These are phyloP conservation scores for Astyanax mexicanus DNA, from an alignment of 2,797 vertebrate genomes.

Conservation along the genomic window DNA sequence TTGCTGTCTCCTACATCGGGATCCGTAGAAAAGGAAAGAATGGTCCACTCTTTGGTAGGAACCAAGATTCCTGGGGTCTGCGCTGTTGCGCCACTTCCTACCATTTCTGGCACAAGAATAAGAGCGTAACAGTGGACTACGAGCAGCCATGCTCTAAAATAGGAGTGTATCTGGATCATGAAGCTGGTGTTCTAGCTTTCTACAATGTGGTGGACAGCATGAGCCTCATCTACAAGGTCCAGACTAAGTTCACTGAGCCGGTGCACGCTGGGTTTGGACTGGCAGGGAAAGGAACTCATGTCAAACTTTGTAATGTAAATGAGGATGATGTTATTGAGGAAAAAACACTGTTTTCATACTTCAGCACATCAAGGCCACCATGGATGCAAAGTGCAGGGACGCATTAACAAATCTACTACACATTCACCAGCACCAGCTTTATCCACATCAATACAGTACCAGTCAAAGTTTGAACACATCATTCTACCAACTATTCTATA, in stretches of 20 bases:
- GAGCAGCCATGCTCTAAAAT: constrained; percentile 7
- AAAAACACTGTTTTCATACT: background rate
- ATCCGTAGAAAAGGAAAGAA: constrained; percentile 43
- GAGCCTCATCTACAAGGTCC: constrained; percentile 46
- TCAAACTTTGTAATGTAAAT: constrained; percentile 32
- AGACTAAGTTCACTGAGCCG: constrained; percentile 41
- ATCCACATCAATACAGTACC: no score
- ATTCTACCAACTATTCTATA: no score
- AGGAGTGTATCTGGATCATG: constrained; percentile 50
- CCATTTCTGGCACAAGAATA: constrained; percentile 48
- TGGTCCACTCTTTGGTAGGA: constrained; percentile 49
- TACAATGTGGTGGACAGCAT: constrained; percentile 49
- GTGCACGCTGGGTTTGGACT: constrained; percentile 53
- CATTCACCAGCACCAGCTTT: no score
- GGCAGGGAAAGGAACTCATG: constrained; percentile 22
- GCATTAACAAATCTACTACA: no score
- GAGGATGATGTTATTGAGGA: background rate
- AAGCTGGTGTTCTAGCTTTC: constrained; percentile 47
- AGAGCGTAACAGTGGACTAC: background rate
- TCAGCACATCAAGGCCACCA: background rate
- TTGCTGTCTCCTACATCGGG: constrained; percentile 48
- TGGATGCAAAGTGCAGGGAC: background rate
- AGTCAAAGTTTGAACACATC: no score
- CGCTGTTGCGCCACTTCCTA: background rate
- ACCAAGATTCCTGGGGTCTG: constrained; percentile 40